A percentile compares a stretch with the other conserved stretches of the same genome.
Evolutionary conservation across 1,140 invertebrate species (phyloP).

Genomic region (Bombyx mori): DNA sequence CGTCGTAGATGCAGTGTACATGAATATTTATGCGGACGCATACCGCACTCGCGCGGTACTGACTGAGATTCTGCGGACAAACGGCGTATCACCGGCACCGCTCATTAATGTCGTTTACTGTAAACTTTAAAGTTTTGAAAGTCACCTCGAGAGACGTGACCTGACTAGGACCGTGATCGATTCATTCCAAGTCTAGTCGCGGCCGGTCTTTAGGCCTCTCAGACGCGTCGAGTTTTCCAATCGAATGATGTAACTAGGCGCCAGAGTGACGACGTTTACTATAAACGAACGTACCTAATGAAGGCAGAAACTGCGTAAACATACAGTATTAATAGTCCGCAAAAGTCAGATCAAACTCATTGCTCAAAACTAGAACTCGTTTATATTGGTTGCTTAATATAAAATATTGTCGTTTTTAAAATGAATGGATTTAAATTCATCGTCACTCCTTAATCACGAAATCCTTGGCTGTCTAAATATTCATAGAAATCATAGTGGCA

Average conservation of each 20-base stretch:
- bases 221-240: constrained; percentile 55
- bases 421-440: no score
- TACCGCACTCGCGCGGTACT: constrained; percentile 25
- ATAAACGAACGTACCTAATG: background rate
- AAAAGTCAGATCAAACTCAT: no score
- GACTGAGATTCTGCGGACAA: constrained; percentile 18
- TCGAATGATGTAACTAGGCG: constrained; percentile 56
- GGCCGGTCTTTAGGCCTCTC: constrained; percentile 34
- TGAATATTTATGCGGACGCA: constrained; percentile 48
- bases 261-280: constrained; percentile 33
- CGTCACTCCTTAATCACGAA: no score
- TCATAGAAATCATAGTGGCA: no score
- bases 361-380: no score
- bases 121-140: constrained; percentile 61
- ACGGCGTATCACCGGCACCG: constrained; percentile 28
- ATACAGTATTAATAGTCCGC: background rate
- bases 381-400: no score
- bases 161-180: constrained; percentile 28
- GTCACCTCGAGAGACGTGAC: constrained; percentile 48
- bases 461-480: no score
- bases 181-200: constrained; percentile 45
- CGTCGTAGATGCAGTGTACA: constrained; percentile 29
- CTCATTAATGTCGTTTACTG: constrained; percentile 57
- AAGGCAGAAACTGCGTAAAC: constrained; percentile 26
- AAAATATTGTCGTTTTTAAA: no score